Evolutionary conservation across 2,113 vertebrate species (phyloP).

Genomic region (Macroglossus sobrinus): DNA sequence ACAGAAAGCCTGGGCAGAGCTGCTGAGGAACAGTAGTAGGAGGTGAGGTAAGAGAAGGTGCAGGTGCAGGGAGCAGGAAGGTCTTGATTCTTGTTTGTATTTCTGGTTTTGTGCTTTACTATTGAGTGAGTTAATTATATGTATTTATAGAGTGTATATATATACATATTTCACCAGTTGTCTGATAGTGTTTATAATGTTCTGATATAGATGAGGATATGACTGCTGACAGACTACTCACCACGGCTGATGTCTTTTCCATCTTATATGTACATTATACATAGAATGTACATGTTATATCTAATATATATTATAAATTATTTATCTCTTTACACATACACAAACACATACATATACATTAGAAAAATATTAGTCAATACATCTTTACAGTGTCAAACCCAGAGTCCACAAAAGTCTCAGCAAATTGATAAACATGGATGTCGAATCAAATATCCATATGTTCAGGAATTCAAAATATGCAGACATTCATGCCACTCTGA

Average conservation of each 20-base stretch:
- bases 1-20: background rate
- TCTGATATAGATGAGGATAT: no score
- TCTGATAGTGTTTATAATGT: background rate
- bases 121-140: background rate
- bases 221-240: background rate
- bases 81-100: no score
- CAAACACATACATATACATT: background rate
- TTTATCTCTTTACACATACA: background rate
- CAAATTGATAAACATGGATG: background rate
- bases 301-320: background rate
- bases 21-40: background rate
- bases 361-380: background rate
- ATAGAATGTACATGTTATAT: background rate
- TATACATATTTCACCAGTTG: background rate
- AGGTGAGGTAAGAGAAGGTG: background rate
- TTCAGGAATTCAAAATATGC: background rate
- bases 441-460: background rate
- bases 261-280: background rate
- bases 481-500: no score
- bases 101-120: background rate
- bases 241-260: background rate
- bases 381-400: background rate
- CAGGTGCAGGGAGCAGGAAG: accelerated
- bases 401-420: background rate
- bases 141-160: no score